Percentiles rank a stretch among this genome's conserved stretches.
Evolutionary conservation across 2,113 vertebrate genomes (phyloP).

Genomic region (Rissa tridactyla): DNA sequence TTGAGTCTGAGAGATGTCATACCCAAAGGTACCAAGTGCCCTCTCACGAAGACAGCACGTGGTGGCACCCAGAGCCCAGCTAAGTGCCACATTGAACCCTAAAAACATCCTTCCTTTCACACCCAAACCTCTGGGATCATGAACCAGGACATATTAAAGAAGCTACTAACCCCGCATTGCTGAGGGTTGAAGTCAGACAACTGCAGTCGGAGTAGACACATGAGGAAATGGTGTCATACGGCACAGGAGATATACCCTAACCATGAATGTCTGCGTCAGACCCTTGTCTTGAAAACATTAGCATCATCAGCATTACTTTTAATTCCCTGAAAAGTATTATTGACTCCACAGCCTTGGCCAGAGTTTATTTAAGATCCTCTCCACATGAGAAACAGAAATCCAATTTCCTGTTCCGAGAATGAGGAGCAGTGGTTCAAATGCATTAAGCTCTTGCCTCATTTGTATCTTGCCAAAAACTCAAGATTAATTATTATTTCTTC

Average conservation of each 20-base stretch:
- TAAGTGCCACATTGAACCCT: neutral
- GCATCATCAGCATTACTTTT: neutral
- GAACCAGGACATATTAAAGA: neutral
- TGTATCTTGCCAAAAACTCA: neutral
- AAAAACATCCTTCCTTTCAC: neutral
- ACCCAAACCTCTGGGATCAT: neutral
- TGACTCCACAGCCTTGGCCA: neutral
- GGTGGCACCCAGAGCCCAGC: neutral
- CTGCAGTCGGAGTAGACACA: neutral
- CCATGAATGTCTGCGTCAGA: neutral
- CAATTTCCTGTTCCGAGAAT: constrained; percentile 43
- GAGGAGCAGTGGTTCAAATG: constrained; percentile 24
- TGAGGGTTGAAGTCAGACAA: neutral
- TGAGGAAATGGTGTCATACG: neutral
- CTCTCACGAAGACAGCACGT: neutral
- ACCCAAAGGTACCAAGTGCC: neutral
- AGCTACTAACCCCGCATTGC: neutral
- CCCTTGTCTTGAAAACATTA: neutral
- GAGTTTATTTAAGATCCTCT: constrained; percentile 8
- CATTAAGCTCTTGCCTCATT: constrained; percentile 28
- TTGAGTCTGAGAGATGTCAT: neutral
- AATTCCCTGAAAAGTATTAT: neutral
- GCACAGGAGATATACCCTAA: neutral
- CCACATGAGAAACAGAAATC: constrained; percentile 12
- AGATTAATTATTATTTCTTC: constrained; percentile 41